Percentiles rank a stretch among this genome's conserved stretches.
Conservation (phyloP, 1,140 invertebrate genomes). For the Rhopalosiphum maidis region DNA sequence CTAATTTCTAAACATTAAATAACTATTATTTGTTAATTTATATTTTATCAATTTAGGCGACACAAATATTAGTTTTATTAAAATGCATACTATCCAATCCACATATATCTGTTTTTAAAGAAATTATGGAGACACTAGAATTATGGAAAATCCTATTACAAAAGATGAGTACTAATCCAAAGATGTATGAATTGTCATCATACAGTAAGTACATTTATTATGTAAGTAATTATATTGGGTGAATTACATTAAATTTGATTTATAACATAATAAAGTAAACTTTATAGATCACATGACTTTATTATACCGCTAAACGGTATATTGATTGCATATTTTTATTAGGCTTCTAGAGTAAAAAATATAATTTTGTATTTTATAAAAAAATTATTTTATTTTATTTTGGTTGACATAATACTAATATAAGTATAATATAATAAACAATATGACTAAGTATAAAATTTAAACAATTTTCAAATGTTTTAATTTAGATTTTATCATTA, state of each 20-base stretch:
- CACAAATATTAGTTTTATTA: slow-evolving; percentile 21
- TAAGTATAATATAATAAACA: no score
- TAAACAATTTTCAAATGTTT: neutral
- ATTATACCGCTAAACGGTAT: neutral
- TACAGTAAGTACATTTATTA: slow-evolving; percentile 6
- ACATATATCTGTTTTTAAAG: neutral
- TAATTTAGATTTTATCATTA: neutral
- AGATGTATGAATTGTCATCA: slow-evolving; percentile 23
- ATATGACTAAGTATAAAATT: neutral
- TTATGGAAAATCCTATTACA: slow-evolving; percentile 4
- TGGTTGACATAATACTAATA: neutral
- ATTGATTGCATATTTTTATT: neutral
- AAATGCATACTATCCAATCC: slow-evolving; percentile 8
- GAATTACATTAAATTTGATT: neutral
- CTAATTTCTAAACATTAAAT: neutral
- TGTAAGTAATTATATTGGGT: neutral
- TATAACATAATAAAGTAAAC: neutral
- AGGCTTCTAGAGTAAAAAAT: neutral
- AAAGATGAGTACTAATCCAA: slow-evolving; percentile 35
- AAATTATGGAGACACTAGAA: neutral
- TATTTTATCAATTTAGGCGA: neutral
- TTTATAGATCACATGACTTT: neutral
- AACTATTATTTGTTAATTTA: neutral
- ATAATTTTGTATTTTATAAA: neutral
- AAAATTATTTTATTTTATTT: neutral